Base-by-base conservation (phyloP, 1,140 invertebrate genomes). In the Bombus superbus region DNA sequence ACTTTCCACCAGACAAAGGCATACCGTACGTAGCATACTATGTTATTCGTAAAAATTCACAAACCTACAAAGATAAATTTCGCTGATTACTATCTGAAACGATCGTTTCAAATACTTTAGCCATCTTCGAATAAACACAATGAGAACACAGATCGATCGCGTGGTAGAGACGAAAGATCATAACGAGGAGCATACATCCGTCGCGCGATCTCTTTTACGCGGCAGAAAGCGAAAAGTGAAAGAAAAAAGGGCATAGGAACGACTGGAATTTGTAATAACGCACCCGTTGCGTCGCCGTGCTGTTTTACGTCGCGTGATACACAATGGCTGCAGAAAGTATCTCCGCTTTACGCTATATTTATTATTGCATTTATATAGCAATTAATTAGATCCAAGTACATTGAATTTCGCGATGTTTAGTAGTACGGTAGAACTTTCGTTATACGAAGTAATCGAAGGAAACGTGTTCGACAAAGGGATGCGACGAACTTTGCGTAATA, bases 221-320 rank as follows among this genome's bases (percentile, higher is more conserved):
- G 35, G 25, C 2, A 35, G 47, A 77, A 83, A 77, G 64, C 32
- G 73, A 83, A 77, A 77, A 18, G 44, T 13, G 9, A 44, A 57
- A 28, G 6, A 76, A 42, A 83, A 81, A 83, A 74, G 59, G 38
- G 62, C 73, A 25, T 32, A 9, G 73, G 18, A 15, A 69, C 0
- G 73, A 83, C 22, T 35, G 53, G 74, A 66, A 87, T 66, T 73
- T 59, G 25, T 38, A 62, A 83, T 53, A 44, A 64, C 69, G 22
- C 8, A 2, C 25, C 10, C 35, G 38, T 88, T 88, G 59, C 81
- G 57, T 84, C 81, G 62, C 42, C n/a, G 28, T 15, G 5, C 28
- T n/a, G 15, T 47, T 18, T 18, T 47, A 47, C 47, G 15, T 47
- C 47, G 5, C 47, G 47, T 0, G 47, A 53, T 53, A 53, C 0